Evolutionary conservation across 1,140 invertebrate species (phyloP).

Genomic region (Danaus melanippus): DNA sequence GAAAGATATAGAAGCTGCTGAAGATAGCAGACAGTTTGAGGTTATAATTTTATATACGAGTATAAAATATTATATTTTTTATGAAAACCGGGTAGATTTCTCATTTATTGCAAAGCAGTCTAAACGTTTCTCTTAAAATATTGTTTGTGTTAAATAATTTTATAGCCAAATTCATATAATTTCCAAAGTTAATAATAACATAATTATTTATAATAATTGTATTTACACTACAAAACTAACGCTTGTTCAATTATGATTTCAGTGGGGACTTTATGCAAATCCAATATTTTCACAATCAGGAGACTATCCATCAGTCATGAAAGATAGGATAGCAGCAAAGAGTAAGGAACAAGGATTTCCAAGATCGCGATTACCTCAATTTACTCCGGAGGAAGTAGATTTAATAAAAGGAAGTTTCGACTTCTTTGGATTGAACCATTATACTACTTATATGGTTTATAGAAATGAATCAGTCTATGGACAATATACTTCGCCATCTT

Average conservation of each 20-base stretch:
- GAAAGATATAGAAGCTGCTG: slow-evolving; percentile 65
- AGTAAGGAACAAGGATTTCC: slow-evolving; percentile 18
- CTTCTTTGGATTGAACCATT: slow-evolving; percentile 18
- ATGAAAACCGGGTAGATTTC: too few relatives aligned
- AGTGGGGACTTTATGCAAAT: slow-evolving; percentile 13
- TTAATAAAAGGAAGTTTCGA: slow-evolving; percentile 14
- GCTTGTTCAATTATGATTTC: slow-evolving; percentile 4
- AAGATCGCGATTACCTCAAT: slow-evolving; percentile 16
- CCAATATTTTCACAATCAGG: slow-evolving; percentile 18
- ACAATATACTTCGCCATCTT: slow-evolving; percentile 8
- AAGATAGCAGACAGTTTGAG: slow-evolving; percentile 63
- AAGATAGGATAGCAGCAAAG: slow-evolving; percentile 14
- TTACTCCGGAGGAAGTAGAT: slow-evolving; percentile 13
- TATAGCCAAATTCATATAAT: too few relatives aligned
- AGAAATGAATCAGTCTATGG: slow-evolving; percentile 13
- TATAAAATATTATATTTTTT: too few relatives aligned
- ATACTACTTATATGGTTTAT: slow-evolving; percentile 10
- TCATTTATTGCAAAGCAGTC: too few relatives aligned
- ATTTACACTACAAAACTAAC: too few relatives aligned
- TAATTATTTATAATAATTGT: too few relatives aligned
- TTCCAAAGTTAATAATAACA: too few relatives aligned
- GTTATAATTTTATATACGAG: slow-evolving; percentile 20
- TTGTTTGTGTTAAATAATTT: too few relatives aligned
- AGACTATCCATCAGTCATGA: slow-evolving; percentile 16
- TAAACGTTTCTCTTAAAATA: too few relatives aligned